phyloP scores from a whole-genome alignment of 2,888 invertebrate species.

The Chymomyza fuscimana region DNA sequence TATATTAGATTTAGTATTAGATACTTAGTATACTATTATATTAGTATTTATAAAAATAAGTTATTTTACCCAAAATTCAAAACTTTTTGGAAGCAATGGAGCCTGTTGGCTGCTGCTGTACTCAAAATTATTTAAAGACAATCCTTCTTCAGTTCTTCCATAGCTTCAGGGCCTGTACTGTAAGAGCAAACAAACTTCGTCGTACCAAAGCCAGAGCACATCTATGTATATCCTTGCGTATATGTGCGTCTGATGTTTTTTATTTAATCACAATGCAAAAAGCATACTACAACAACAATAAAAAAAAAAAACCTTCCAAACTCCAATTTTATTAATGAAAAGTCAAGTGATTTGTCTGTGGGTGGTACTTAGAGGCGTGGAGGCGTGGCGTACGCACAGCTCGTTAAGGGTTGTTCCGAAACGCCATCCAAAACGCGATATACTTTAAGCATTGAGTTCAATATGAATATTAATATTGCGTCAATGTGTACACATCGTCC shows the following conservation, averaged over 20 bases:
- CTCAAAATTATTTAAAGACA: no score
- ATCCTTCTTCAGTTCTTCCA: no score
- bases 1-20: no score
- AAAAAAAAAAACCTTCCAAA: slow-evolving; percentile 26
- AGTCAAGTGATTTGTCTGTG: slow-evolving; percentile 61
- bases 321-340: slow-evolving; percentile 70
- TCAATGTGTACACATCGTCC: background rate
- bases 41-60: no score
- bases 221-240: background rate
- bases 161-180: no score
- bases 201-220: background rate
- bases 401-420: slow-evolving; percentile 55
- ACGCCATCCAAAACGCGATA: background rate
- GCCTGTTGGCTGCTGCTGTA: no score
- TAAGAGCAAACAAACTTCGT: background rate
- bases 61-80: no score
- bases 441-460: background rate
- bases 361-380: background rate
- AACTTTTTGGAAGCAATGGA: no score
- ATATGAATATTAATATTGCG: background rate
- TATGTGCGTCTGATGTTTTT: slow-evolving; percentile 3
- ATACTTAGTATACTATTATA: no score
- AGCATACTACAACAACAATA: background rate
- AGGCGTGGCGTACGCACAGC: slow-evolving; percentile 56
- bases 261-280: slow-evolving; percentile 30